Base-by-base conservation (phyloP, 2,113 vertebrate genomes). In the Callaeas wilsoni region DNA sequence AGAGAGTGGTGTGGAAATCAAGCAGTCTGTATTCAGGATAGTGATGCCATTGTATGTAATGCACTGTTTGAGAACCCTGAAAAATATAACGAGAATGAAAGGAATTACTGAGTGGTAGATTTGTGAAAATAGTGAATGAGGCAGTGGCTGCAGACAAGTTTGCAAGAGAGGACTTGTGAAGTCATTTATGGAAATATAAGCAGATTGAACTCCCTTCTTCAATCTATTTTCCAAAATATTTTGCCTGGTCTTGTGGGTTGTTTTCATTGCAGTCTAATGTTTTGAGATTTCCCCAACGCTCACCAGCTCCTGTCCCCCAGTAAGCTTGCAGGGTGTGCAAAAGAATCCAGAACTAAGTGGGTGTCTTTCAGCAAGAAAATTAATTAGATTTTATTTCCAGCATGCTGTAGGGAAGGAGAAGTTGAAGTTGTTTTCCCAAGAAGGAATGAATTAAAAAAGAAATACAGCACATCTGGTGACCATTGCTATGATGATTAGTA, bases 291-390 rank as follows among this genome's bases (percentile, higher is more conserved):
- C 7, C 13, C 19, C n/a, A 39, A 9, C 12, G 35, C 7, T 2
- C 10, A 16, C n/a, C 6, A 23, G 4, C 4, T 35, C 16, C 13
- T 9, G 1, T 18, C 7, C 9, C 17, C 10, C 23, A 6, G 1
- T 30, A 49, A 55, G 7, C 21, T 75, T 83, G 8, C 29, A 79
- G 6, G 1, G 8, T 41, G 15, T 44, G 49, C 42, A 42, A 7
- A 29, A 60, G 69, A 60, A 37, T 68, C 19, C 21, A 39, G 42
- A 86, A 50, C 9, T 30, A 49, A 73, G 19, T 69, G 42, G 7
- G 1, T 77, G 17, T 22, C 18, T 87, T 84, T 74, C 76, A 78
- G 13, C 4, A 3, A 68, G 49, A 20, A 80, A 49, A 21, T 74
- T 80, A 30, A 10, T 37, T 64, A 41, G 7, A 15, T 93, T 82